phyloP scores from a whole-genome alignment of 2,888 invertebrate genomes.

The Tiliacea aurago region DNA sequence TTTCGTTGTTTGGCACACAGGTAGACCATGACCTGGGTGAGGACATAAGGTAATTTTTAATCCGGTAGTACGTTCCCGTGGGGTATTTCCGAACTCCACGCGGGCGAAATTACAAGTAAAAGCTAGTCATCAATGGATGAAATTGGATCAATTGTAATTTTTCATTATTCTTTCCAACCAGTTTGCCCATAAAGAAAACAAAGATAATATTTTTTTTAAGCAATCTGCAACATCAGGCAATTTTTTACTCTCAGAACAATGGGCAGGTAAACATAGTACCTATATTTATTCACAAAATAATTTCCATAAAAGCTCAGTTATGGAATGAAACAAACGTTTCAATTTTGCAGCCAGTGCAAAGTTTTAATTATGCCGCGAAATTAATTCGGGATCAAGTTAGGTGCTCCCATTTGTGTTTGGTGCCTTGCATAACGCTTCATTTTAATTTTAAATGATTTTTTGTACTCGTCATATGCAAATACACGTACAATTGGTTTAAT shows the following conservation, averaged over 20 bases:
- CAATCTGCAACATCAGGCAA: neutral
- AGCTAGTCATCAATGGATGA: neutral
- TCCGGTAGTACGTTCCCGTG: neutral
- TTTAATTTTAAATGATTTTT: conserved; percentile 60
- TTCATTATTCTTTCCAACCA: neutral
- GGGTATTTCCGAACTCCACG: neutral
- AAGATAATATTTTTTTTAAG: conserved; percentile 11
- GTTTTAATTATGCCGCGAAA: conserved; percentile 80
- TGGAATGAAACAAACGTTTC: conserved; percentile 69
- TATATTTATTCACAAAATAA: conserved; percentile 67
- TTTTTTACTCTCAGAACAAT: conserved; percentile 27
- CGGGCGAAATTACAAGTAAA: fast-evolving
- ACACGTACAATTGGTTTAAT: conserved; percentile 20
- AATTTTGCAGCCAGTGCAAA: conserved; percentile 69
- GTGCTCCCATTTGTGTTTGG: conserved; percentile 52
- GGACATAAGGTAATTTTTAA: too few relatives aligned
- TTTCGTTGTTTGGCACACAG: too few relatives aligned
- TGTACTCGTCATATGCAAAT: conserved; percentile 35
- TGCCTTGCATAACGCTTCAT: conserved; percentile 42
- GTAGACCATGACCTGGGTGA: too few relatives aligned
- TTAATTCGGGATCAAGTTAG: conserved; percentile 76
- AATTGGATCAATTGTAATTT: neutral
- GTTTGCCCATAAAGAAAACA: neutral
- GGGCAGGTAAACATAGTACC: conserved; percentile 27
- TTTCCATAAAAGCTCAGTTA: conserved; percentile 62